These are phyloP conservation scores for Leptinotarsa juncta DNA, from an alignment of 2,888 invertebrate genomes.

Conservation along the genomic window DNA sequence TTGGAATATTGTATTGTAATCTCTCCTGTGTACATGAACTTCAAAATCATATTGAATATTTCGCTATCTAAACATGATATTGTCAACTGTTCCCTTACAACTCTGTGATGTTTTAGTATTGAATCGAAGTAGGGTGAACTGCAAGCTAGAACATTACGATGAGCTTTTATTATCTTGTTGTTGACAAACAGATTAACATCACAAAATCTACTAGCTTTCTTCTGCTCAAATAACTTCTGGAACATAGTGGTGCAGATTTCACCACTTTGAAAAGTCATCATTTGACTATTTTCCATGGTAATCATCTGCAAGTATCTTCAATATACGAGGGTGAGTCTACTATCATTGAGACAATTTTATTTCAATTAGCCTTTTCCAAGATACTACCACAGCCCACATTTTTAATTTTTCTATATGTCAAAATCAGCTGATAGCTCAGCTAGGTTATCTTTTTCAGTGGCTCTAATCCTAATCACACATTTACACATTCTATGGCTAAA, in stretches of 20 bases:
- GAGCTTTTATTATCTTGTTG: constrained; percentile 71
- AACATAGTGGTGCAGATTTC: constrained; percentile 62
- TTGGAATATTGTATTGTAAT: constrained; percentile 71
- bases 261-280: constrained; percentile 63
- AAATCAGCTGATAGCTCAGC: too few species aligned
- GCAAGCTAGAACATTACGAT: constrained; percentile 73
- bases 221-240: constrained; percentile 66
- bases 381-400: too few species aligned
- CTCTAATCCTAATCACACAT: too few species aligned
- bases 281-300: constrained; percentile 59
- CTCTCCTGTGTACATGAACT: constrained; percentile 76
- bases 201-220: constrained; percentile 71
- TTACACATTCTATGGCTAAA: too few species aligned
- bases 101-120: constrained; percentile 69
- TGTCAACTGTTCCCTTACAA: constrained; percentile 69
- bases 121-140: constrained; percentile 76
- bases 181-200: constrained; percentile 72
- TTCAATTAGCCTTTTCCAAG: too few species aligned
- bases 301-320: constrained; percentile 47
- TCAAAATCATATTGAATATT: constrained; percentile 71
- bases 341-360: not conserved
- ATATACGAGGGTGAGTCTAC: not conserved
- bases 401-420: too few species aligned
- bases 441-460: too few species aligned
- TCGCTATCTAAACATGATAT: constrained; percentile 71